These are phyloP conservation scores for Eulemur albifrons DNA, from an alignment of 2,797 vertebrate species.

Conservation along the genomic window DNA sequence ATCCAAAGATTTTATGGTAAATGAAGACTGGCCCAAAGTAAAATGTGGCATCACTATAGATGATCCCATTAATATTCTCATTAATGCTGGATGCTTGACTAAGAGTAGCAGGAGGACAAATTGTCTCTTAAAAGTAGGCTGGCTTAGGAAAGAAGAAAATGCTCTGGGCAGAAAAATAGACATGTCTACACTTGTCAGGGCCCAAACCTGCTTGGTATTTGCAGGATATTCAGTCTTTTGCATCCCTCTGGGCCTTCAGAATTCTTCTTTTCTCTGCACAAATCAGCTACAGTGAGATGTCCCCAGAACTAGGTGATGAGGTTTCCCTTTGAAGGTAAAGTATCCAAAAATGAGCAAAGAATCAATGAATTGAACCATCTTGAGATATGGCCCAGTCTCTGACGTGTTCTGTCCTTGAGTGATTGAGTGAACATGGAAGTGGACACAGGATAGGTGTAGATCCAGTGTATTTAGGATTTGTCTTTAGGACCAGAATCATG, in stretches of 20 bases:
- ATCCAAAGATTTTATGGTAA: slow-evolving; percentile 50
- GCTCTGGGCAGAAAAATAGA: slow-evolving; percentile 34
- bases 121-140: neutral
- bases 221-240: neutral
- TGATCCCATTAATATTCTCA: neutral
- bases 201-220: neutral
- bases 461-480: neutral
- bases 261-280: neutral
- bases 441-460: neutral
- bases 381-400: neutral
- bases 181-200: neutral
- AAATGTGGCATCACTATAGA: slow-evolving; percentile 34
- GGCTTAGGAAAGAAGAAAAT: slow-evolving; percentile 26
- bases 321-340: neutral
- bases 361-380: neutral
- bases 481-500: neutral
- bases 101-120: neutral
- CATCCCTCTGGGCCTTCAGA: neutral
- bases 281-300: neutral
- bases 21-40: slow-evolving; percentile 62
- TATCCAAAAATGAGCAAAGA: neutral
- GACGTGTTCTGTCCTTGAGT: neutral
- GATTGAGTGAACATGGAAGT: neutral
- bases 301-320: neutral
- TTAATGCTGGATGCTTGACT: slow-evolving; percentile 27